Base-by-base conservation (phyloP, 2,888 invertebrate species). In the Oscheius sp. region DNA sequence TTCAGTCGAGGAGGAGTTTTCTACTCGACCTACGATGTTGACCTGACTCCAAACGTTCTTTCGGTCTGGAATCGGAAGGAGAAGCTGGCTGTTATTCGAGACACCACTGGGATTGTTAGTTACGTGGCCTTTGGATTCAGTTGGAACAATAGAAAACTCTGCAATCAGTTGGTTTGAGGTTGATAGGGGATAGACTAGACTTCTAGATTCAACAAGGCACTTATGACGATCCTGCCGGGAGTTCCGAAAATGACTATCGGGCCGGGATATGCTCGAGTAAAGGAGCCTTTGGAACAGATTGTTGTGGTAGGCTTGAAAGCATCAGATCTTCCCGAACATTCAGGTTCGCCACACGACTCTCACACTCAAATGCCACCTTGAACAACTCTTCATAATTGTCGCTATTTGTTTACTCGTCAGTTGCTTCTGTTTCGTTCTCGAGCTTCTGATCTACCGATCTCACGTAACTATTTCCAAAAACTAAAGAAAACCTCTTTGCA, bases 51-150 rank as follows among this genome's bases (percentile, higher is more conserved):
- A 10, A 48, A 77, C 50, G 71, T 78, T 4, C 78, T 84, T 9
- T 79, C 78, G 59, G 74, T 74, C 11, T 81, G 82, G 80, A 75
- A 81, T 60, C 13, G 65, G 48, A 80, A 80, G 53, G 55, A 79
- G 66, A 70, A 78, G 32, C 62, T 79, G 10, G 81, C 79, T 0
- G 80, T 82, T 10, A 83, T 83, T 42, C 70, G 79, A 55, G 84
- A 84, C 74, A 78, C 79, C 0, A 78, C 76, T 33, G 84, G 82
- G 33, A 82, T 84, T 35, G 42, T 73, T 29, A 79, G 79, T 63
- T 82, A 82, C 58, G 79, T 81, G 4, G 82, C 80, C 1, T 84
- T 79, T 47, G 82, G 82, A 7, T 84, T 84, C 70, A 82, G 82
- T 57, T 66, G 73, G 65, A 81, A 73, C 62, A 82, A 84, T 47